Evolutionary conservation across 2,797 vertebrate species (phyloP), one percentile per base, ranked within the genome.

Genomic region (Alca torda): DNA sequence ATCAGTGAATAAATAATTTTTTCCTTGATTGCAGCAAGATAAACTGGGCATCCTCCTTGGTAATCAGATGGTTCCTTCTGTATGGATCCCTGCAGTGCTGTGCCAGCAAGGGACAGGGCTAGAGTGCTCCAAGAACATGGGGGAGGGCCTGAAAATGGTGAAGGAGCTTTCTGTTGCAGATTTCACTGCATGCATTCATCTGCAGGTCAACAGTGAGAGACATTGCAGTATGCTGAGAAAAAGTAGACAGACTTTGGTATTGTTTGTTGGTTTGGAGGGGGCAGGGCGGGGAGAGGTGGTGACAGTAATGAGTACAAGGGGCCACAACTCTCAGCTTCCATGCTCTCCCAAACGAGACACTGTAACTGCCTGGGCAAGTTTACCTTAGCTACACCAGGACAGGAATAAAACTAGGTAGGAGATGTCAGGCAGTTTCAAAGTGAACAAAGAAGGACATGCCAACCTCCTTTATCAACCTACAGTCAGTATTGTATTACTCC

Each of bases 1-100:
- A 73, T 79, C 48, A 35, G 50, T 86, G 61, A 81, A 1, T 68
- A 77, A 69, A 1, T 87, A 11, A 2, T 46, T 64, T 86, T 88
- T 78, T 53, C 26, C n/a, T 74, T 84, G 57, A 69, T 10, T 68
- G 73, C 89, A 90, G 82, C 79, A 85, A 89, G 82, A 60, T 80
- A 50, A 81, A 80, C 57, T 69, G 63, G 46, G 33, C 8, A 1
- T 78, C 33, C 43, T 90, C 39, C 85, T 83, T 65, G 13, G 74
- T 85, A 83, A 79, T 83, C 57, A 86, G 26, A 64, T 78, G 61
- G 57, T 16, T 88, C 65, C 50, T 90, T 70, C 50, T 85, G 78
- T 45, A 24, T 35, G 41, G 54, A 56, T 81, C 84, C 70, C 70
- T 61, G 51, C 35, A 23, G 61, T 61, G 78, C 59, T 33, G 35